Percentiles rank a stretch among this genome's conserved stretches.
phyloP scores from a whole-genome alignment of 2,888 invertebrate species.

The Apantesis nais region DNA sequence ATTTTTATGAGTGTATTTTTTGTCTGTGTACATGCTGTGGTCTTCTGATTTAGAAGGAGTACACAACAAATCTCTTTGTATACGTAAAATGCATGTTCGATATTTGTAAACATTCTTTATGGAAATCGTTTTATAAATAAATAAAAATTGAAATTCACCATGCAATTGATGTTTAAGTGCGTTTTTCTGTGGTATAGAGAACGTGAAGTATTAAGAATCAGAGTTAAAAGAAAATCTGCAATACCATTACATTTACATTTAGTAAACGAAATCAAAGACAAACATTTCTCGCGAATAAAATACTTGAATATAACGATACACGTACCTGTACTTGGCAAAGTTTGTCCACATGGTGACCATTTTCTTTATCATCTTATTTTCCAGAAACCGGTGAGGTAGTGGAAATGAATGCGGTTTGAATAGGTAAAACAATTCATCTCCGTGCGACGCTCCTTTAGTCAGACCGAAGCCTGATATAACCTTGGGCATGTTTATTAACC shows the following conservation, averaged over 20 bases:
- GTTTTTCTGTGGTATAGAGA: too few relatives aligned
- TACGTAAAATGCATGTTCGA: too few relatives aligned
- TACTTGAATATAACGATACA: constrained; percentile 3
- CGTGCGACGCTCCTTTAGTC: constrained; percentile 74
- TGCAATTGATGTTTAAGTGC: too few relatives aligned
- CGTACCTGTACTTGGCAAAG: constrained; percentile 78
- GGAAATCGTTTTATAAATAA: too few relatives aligned
- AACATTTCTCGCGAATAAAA: neutral
- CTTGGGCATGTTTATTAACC: constrained; percentile 75
- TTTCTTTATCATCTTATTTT: constrained; percentile 65
- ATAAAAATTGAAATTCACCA: too few relatives aligned
- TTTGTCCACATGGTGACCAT: constrained; percentile 81
- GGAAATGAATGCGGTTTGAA: constrained; percentile 76
- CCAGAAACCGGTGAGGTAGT: constrained; percentile 65
- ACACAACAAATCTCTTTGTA: too few relatives aligned
- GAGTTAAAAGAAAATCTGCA: neutral
- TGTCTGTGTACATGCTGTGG: too few relatives aligned
- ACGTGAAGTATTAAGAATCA: neutral
- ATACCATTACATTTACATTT: neutral
- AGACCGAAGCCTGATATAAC: constrained; percentile 64
- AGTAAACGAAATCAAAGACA: neutral
- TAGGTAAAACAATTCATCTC: constrained; percentile 77
- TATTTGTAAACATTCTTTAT: too few relatives aligned
- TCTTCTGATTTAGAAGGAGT: too few relatives aligned
- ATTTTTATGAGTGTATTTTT: too few relatives aligned